phyloP scores from a whole-genome alignment of 2,113 vertebrate genomes.

The Pseudopipra pipra region DNA sequence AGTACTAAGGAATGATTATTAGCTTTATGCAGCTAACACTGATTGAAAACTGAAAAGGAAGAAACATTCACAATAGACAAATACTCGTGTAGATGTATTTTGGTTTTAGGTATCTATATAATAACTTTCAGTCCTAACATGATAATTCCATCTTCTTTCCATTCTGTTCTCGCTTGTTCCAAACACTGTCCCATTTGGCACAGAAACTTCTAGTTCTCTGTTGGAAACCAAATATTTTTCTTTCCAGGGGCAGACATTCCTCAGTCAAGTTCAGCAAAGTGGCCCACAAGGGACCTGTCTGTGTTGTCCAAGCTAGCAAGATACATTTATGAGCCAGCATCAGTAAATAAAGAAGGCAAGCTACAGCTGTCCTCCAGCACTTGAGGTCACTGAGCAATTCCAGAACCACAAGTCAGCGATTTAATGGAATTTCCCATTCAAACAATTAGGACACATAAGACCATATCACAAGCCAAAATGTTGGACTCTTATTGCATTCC shows the following conservation, averaged over 20 bases:
- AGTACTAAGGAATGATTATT: background rate
- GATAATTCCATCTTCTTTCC: slow-evolving; percentile 17
- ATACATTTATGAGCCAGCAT: slow-evolving; percentile 46
- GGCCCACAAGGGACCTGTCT: slow-evolving; percentile 23
- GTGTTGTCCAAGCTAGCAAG: slow-evolving; percentile 45
- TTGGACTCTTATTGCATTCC: background rate
- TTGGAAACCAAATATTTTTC: slow-evolving; percentile 64
- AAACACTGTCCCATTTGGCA: slow-evolving; percentile 46
- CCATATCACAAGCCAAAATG: background rate
- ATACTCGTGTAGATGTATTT: background rate
- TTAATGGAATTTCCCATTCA: slow-evolving; percentile 35
- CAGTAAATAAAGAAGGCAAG: slow-evolving; percentile 56
- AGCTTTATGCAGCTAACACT: background rate
- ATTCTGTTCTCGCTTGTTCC: background rate
- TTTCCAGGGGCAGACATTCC: slow-evolving; percentile 53
- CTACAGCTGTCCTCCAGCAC: slow-evolving; percentile 40
- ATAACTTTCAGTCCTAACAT: background rate
- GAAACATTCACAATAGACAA: background rate
- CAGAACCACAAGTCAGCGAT: background rate
- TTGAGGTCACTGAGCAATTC: slow-evolving; percentile 43
- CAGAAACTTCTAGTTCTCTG: slow-evolving; percentile 23
- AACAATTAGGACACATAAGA: background rate
- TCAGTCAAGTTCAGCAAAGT: slow-evolving; percentile 52
- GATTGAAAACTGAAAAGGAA: background rate
- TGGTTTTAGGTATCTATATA: background rate